Conservation (phyloP, 2,113 vertebrate genomes). For the Gila orcuttii region DNA sequence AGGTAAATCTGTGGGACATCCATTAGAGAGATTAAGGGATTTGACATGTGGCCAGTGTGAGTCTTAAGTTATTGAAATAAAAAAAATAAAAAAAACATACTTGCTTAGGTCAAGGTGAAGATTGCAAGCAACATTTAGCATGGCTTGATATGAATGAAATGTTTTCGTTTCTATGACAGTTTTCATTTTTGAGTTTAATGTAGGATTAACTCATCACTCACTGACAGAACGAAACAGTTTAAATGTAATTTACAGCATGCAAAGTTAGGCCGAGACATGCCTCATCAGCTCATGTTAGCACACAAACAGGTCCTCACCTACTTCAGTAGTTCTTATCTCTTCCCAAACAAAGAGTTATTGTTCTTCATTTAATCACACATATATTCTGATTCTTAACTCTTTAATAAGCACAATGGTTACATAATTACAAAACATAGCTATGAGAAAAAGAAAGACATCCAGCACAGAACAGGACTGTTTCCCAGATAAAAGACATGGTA, state of each 20-base stretch:
- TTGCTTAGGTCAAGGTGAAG: not conserved
- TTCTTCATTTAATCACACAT: conserved; percentile 25
- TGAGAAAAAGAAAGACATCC: conserved; percentile 1
- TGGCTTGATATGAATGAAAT: not conserved
- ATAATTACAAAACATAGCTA: conserved; percentile 28
- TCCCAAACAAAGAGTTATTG: conserved; percentile 38
- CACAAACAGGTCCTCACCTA: conserved; percentile 20
- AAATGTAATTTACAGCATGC: not conserved
- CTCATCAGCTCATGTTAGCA: conserved; percentile 33
- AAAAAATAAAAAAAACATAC: not conserved
- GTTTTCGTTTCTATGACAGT: conserved; percentile 16
- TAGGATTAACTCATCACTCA: conserved; percentile 29
- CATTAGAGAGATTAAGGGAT: conserved; percentile 40
- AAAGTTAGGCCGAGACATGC: not conserved
- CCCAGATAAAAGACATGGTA: conserved; percentile 18
- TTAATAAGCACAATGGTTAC: conserved; percentile 47
- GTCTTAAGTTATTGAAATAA: conserved; percentile 17
- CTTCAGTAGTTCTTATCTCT: conserved; percentile 21
- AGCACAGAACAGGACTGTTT: conserved; percentile 15
- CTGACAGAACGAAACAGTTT: not conserved
- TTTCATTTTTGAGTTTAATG: conserved; percentile 15
- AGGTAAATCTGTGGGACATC: conserved; percentile 37
- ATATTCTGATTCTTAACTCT: conserved; percentile 34
- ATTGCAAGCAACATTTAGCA: not conserved
- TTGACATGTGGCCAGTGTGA: conserved; percentile 17